phyloP scores from a whole-genome alignment of 2,113 vertebrate species.

The Solea solea region DNA sequence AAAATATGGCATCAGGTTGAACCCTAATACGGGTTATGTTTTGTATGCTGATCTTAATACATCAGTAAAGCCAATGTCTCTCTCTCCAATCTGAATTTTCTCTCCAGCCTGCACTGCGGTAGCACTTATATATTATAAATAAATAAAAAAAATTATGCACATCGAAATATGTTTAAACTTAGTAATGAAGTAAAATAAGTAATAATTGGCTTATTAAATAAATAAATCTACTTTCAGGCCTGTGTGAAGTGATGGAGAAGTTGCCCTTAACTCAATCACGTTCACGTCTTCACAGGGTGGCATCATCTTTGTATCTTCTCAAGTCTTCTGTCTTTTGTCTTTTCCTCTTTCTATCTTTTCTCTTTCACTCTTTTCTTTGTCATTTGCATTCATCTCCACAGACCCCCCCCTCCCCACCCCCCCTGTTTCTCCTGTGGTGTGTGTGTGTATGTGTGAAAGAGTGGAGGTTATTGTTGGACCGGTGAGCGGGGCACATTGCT shows the following conservation, averaged over 20 bases:
- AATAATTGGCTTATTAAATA: too few relatives aligned
- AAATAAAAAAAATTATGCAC: too few relatives aligned
- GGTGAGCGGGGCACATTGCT: conserved; percentile 51
- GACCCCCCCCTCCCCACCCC: not conserved
- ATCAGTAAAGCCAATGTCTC: too few relatives aligned
- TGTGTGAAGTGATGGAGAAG: not conserved
- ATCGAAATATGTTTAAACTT: too few relatives aligned
- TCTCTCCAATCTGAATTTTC: too few relatives aligned
- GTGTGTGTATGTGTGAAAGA: conserved; percentile 16
- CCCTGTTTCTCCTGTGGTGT: not conserved
- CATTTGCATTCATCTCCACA: conserved; percentile 31
- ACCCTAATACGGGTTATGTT: too few relatives aligned
- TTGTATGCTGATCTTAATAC: too few relatives aligned
- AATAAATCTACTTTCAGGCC: too few relatives aligned
- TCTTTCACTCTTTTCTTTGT: conserved; percentile 16
- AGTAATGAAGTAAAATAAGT: too few relatives aligned
- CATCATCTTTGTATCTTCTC: conserved; percentile 12
- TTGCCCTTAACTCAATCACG: not conserved
- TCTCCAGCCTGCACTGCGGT: too few relatives aligned
- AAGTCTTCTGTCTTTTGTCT: conserved; percentile 12
- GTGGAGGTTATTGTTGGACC: conserved; percentile 56
- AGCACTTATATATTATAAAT: too few relatives aligned
- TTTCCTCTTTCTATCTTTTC: conserved; percentile 7
- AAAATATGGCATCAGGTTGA: too few relatives aligned
- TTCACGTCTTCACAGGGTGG: conserved; percentile 1